Evolutionary conservation across 2,888 invertebrate genomes (phyloP).

Genomic region (Scrobipalpa atriplicella): DNA sequence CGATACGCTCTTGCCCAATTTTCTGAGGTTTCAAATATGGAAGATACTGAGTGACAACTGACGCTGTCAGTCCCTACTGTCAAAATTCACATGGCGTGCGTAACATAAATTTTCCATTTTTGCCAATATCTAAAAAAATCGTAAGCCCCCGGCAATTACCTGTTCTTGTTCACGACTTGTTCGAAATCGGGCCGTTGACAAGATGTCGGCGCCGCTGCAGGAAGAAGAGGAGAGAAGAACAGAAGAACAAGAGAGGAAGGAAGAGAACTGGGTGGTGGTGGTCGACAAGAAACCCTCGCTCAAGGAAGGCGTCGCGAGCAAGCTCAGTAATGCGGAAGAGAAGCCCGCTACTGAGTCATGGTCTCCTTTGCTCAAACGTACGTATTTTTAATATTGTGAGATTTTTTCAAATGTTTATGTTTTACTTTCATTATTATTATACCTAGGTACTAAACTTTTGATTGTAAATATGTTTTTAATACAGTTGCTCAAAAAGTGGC

Average conservation of each 20-base stretch:
- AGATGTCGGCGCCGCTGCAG: conserved; percentile 51
- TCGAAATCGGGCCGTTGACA: conserved; percentile 29
- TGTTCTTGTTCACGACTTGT: conserved; percentile 53
- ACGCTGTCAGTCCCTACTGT: conserved; percentile 43
- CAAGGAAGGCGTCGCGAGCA: neutral
- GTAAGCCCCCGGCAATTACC: conserved; percentile 51
- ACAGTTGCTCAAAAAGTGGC: no score
- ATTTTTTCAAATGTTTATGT: neutral
- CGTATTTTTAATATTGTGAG: neutral
- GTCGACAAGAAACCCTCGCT: conserved; percentile 43
- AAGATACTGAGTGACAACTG: conserved; percentile 60
- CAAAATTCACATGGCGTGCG: conserved; percentile 64
- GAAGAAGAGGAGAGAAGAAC: conserved; percentile 54
- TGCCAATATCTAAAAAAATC: conserved; percentile 55
- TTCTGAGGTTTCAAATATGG: conserved; percentile 55
- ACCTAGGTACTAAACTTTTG: no score
- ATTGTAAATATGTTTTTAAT: no score
- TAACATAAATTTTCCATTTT: conserved; percentile 56
- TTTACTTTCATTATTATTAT: no score
- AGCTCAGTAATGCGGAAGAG: neutral
- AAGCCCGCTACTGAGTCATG: neutral
- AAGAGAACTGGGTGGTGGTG: conserved; percentile 48
- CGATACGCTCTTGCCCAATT: no score
- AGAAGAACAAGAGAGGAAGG: conserved; percentile 47
- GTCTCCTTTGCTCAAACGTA: neutral